Percentiles rank a stretch among this genome's conserved stretches.
These are phyloP conservation scores for Drosophila incognita DNA, from an alignment of 2,888 invertebrate genomes.

Conservation along the genomic window DNA sequence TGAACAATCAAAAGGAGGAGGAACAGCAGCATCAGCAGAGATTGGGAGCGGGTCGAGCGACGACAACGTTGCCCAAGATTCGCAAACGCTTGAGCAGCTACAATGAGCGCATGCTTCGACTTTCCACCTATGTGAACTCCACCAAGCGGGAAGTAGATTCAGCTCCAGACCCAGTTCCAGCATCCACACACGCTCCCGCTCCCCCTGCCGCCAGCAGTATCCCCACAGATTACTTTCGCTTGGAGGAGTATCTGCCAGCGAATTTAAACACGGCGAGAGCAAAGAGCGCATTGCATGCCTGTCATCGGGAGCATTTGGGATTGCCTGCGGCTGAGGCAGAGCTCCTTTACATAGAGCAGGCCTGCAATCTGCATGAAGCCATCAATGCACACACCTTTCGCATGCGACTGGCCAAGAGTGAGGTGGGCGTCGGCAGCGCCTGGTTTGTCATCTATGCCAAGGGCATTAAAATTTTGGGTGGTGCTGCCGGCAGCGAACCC, in stretches of 20 bases:
- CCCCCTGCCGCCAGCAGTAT: slow-evolving; percentile 25
- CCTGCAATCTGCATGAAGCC: slow-evolving; percentile 92
- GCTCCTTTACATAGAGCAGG: slow-evolving; percentile 94
- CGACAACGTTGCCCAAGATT: slow-evolving; percentile 82
- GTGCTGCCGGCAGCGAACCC: slow-evolving; percentile 86
- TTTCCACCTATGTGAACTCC: slow-evolving; percentile 76
- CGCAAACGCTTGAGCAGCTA: slow-evolving; percentile 76
- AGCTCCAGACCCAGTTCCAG: not conserved
- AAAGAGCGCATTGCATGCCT: slow-evolving; percentile 87
- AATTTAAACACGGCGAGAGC: slow-evolving; percentile 87
- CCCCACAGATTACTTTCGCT: slow-evolving; percentile 88
- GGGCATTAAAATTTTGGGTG: slow-evolving; percentile 94
- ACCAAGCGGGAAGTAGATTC: slow-evolving; percentile 41
- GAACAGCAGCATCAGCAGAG: slow-evolving; percentile 46
- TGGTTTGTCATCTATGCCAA: slow-evolving; percentile 96
- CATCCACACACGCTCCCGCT: not conserved
- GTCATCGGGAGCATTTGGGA: slow-evolving; percentile 93
- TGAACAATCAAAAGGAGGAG: slow-evolving; percentile 46
- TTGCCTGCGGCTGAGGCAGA: slow-evolving; percentile 93
- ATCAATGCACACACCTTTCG: slow-evolving; percentile 95
- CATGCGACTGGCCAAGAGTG: slow-evolving; percentile 91
- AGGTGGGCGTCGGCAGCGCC: slow-evolving; percentile 91
- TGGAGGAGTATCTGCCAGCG: slow-evolving; percentile 93
- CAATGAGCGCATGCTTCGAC: slow-evolving; percentile 77
- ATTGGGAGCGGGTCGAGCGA: slow-evolving; percentile 28